A percentile compares a stretch with the other conserved stretches of the same genome.
phyloP scores from a whole-genome alignment of 53 echinoderm and acorn worm genomes.

The Astropecten irregularis region DNA sequence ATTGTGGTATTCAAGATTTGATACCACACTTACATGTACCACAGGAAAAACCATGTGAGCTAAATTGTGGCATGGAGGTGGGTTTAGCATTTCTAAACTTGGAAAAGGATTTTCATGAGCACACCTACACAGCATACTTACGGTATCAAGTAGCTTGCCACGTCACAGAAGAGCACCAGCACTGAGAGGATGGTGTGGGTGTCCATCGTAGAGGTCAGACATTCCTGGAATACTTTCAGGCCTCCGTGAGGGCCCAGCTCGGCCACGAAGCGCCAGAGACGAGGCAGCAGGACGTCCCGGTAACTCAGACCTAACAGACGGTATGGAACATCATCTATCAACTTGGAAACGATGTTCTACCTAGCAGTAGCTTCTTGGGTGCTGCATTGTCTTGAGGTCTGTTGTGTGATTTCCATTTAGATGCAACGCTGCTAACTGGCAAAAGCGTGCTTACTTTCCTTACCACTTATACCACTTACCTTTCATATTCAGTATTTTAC shows the following conservation, averaged over 20 bases:
- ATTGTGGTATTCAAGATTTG: too few species aligned
- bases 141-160: constrained; percentile 94
- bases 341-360: too few species aligned
- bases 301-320: constrained; percentile 83
- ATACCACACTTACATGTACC: too few species aligned
- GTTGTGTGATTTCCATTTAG: not conserved
- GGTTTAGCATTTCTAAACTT: too few species aligned
- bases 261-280: constrained; percentile 97
- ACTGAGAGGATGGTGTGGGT: constrained; percentile 80
- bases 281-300: constrained; percentile 86
- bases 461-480: too few species aligned
- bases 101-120: too few species aligned
- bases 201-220: constrained; percentile 64
- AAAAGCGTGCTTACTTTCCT: not conserved
- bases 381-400: not conserved
- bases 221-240: constrained; percentile 88
- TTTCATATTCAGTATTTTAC: too few species aligned
- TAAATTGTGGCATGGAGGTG: too few species aligned
- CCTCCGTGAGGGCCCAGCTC: constrained; percentile 98
- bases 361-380: too few species aligned
- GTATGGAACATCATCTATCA: too few species aligned
- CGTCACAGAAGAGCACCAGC: constrained; percentile 91
- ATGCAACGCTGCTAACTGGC: not conserved
- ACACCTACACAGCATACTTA: too few species aligned
- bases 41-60: too few species aligned